Percentiles rank a stretch among this genome's conserved stretches.
These are phyloP conservation scores for Mormoops blainvillei DNA, from an alignment of 2,113 vertebrate genomes.

Conservation along the genomic window DNA sequence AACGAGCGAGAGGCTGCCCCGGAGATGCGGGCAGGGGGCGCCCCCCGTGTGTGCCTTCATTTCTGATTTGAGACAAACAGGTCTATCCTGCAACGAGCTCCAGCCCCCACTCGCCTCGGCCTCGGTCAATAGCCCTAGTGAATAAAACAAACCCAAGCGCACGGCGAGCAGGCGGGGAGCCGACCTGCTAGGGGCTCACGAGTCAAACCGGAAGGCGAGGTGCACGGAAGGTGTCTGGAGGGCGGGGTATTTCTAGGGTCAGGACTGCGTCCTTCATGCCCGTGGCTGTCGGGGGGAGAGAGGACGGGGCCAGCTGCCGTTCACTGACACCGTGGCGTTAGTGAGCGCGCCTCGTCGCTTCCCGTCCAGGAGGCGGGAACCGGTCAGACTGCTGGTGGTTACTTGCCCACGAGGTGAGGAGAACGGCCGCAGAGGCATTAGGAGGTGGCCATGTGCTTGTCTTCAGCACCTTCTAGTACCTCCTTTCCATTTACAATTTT, in stretches of 20 bases:
- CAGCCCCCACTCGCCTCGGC: background rate
- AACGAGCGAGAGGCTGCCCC: background rate
- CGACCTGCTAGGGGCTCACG: background rate
- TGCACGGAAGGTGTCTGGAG: background rate
- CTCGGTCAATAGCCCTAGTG: background rate
- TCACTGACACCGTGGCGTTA: background rate
- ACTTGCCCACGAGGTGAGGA: background rate
- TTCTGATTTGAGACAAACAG: background rate
- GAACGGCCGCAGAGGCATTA: background rate
- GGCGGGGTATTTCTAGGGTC: background rate
- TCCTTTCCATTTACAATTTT: background rate
- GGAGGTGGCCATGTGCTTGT: background rate
- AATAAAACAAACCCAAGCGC: background rate
- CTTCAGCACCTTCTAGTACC: background rate
- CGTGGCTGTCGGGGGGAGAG: background rate
- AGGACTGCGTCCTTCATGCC: accelerated
- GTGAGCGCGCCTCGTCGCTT: background rate
- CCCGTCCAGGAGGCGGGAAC: too few species aligned
- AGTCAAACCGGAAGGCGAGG: background rate
- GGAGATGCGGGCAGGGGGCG: too few species aligned
- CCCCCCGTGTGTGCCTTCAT: too few species aligned
- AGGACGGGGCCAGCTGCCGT: background rate
- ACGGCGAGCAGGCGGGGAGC: background rate
- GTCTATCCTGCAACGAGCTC: background rate
- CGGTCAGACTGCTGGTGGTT: background rate